These are phyloP conservation scores for Brachionus koreanus DNA, from an alignment of 1,140 invertebrate species.

Conservation along the genomic window DNA sequence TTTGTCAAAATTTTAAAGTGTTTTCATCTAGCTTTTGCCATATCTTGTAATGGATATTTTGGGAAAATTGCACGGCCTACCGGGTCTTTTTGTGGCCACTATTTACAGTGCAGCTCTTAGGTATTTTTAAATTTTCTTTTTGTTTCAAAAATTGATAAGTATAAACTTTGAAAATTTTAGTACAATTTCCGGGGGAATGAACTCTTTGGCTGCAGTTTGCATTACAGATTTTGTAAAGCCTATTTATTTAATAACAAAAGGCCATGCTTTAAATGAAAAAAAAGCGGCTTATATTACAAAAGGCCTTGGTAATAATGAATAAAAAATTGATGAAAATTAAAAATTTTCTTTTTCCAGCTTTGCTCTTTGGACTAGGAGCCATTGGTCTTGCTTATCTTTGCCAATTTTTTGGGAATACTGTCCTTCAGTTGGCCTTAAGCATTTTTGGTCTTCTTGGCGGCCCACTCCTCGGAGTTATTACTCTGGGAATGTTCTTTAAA, in stretches of 20 bases:
- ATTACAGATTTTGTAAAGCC: constrained; percentile 68
- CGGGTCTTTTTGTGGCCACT: constrained; percentile 82
- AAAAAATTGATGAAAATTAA: constrained; percentile 65
- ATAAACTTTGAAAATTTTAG: constrained; percentile 59
- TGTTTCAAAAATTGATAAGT: not conserved
- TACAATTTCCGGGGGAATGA: constrained; percentile 83
- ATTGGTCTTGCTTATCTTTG: constrained; percentile 51
- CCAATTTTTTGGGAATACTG: constrained; percentile 47
- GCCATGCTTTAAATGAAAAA: not conserved
- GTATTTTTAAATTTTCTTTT: constrained; percentile 55
- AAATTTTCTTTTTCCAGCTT: constrained; percentile 60
- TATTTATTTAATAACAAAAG: not conserved
- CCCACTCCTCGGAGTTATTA: constrained; percentile 66
- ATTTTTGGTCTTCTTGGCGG: constrained; percentile 54
- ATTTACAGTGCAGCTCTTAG: constrained; percentile 79
- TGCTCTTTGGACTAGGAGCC: constrained; percentile 49
- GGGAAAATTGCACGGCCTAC: constrained; percentile 69
- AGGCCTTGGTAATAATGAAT: not conserved
- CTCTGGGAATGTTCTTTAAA: constrained; percentile 77
- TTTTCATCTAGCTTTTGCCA: constrained; percentile 64
- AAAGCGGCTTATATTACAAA: constrained; percentile 11
- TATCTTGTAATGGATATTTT: constrained; percentile 77
- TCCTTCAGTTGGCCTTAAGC: constrained; percentile 51
- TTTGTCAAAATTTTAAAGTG: not conserved
- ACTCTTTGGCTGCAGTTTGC: constrained; percentile 81